Conservation (phyloP, 2,113 vertebrate species). For the Astur gentilis region DNA sequence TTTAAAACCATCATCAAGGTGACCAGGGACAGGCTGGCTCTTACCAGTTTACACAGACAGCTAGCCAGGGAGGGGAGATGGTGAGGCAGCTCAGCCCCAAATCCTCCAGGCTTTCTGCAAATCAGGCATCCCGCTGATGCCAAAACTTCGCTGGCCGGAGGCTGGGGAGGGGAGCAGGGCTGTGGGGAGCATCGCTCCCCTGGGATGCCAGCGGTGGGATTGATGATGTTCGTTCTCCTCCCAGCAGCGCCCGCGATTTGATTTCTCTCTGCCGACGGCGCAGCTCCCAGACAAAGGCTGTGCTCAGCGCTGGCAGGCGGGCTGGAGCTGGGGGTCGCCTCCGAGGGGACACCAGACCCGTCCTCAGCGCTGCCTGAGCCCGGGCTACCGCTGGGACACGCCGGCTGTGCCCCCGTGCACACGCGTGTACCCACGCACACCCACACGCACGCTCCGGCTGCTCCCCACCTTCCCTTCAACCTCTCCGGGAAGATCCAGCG, state of each 20-base stretch:
- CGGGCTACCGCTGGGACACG: not conserved
- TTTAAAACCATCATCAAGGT: not conserved
- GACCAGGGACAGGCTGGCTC: not conserved
- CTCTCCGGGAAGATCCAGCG: not conserved
- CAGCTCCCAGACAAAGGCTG: conserved; percentile 6
- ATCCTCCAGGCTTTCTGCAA: not conserved
- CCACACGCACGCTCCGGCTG: not conserved
- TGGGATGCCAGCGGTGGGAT: not conserved
- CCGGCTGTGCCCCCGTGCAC: not conserved
- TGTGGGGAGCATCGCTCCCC: not conserved
- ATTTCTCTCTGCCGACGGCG: not conserved
- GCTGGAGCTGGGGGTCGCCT: not conserved
- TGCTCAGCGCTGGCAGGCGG: not conserved
- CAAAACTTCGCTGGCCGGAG: not conserved
- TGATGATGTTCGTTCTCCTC: not conserved
- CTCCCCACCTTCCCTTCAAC: not conserved
- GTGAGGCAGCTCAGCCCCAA: not conserved
- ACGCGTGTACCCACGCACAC: not conserved
- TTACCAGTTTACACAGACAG: not conserved
- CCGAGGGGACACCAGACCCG: not conserved
- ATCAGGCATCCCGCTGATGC: not conserved
- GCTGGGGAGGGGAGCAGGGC: not conserved
- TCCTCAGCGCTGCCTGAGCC: not conserved
- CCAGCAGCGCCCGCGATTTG: not conserved
- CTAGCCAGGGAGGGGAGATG: not conserved